These are phyloP conservation scores for Diacarnus erythraeanus DNA, from an alignment of 37 sponge, comb jelly and placozoan genomes.

Conservation along the genomic window DNA sequence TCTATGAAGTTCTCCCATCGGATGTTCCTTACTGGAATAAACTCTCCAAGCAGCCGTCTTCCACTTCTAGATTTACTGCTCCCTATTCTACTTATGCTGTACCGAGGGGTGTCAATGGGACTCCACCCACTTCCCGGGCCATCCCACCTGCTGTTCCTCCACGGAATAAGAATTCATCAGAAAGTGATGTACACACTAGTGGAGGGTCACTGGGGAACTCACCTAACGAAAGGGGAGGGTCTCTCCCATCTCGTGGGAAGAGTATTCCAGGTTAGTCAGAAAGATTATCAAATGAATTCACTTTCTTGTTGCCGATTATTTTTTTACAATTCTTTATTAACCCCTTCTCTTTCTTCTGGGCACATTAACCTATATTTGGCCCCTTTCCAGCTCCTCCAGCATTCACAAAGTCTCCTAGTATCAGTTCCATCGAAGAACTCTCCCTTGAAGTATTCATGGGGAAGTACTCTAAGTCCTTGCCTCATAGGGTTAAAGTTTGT, in stretches of 20 bases:
- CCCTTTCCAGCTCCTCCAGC: not conserved
- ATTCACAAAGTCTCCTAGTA: constrained; percentile 35
- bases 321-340: not conserved
- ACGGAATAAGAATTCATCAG: constrained; percentile 18
- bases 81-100: not conserved
- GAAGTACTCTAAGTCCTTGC: constrained; percentile 27
- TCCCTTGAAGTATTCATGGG: constrained; percentile 19
- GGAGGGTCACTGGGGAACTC: constrained; percentile 3
- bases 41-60: not conserved
- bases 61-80: not conserved
- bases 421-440: constrained; percentile 31
- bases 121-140: not conserved
- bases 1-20: constrained; percentile 11
- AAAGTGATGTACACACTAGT: not conserved
- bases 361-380: too few relatives aligned
- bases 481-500: constrained; percentile 36
- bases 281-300: not conserved
- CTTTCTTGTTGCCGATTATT: not conserved
- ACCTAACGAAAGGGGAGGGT: constrained; percentile 11
- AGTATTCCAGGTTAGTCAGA: not conserved
- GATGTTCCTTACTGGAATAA: not conserved
- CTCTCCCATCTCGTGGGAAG: not conserved
- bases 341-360: too few relatives aligned
- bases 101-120: constrained; percentile 8
- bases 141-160: constrained; percentile 22